phyloP scores from a whole-genome alignment of 1,140 invertebrate species.

The Temnothorax curvispinosus region DNA sequence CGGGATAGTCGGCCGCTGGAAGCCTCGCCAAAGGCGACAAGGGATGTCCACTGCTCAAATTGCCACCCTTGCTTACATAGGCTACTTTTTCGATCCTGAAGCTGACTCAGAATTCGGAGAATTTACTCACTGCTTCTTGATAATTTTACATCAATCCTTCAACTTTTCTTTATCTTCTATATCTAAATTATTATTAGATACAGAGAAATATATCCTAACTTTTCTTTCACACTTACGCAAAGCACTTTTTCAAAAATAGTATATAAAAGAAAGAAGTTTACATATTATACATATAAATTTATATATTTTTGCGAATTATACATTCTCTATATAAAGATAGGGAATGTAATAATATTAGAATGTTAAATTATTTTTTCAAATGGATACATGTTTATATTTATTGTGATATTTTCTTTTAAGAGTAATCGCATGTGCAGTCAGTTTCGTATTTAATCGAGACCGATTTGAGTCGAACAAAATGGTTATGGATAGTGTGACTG shows the following conservation, averaged over 20 bases:
- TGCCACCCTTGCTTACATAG: slow-evolving; percentile 62
- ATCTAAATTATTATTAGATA: too few relatives aligned
- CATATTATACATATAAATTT: too few relatives aligned
- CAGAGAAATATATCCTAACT: not conserved
- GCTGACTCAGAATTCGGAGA: not conserved
- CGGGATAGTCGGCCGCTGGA: slow-evolving; percentile 33
- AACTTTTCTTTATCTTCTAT: not conserved
- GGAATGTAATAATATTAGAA: not conserved
- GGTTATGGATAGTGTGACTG: slow-evolving; percentile 37
- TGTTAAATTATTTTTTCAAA: not conserved
- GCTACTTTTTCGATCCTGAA: slow-evolving; percentile 36
- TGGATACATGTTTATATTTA: not conserved
- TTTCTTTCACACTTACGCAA: not conserved
- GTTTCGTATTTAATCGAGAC: slow-evolving; percentile 25
- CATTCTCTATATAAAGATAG: not conserved
- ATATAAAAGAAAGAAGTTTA: not conserved
- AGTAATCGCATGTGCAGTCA: not conserved
- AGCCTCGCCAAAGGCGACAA: slow-evolving; percentile 73
- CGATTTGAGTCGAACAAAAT: slow-evolving; percentile 32
- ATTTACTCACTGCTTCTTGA: not conserved
- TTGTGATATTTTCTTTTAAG: not conserved
- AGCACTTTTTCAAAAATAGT: not conserved
- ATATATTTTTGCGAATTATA: not conserved
- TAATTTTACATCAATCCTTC: not conserved
- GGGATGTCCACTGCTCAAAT: slow-evolving; percentile 70